Evolutionary conservation across 1,140 invertebrate genomes (phyloP).

Genomic region (Melipona quadrifasciata): DNA sequence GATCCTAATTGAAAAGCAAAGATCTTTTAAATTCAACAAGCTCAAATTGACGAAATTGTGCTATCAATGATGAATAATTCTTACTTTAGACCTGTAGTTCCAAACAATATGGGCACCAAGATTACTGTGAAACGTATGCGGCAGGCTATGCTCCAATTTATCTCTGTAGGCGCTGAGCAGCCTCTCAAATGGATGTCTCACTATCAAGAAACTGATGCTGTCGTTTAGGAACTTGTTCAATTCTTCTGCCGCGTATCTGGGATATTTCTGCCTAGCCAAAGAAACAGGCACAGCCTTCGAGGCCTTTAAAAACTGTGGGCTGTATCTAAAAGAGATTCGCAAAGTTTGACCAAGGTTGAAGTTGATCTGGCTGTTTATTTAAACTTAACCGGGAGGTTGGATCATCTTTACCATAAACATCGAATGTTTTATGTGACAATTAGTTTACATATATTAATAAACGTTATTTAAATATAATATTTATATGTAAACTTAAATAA

Average conservation of each 20-base stretch:
- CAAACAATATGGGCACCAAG: slow-evolving; percentile 88
- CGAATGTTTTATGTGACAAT: neutral
- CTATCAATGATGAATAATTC: neutral
- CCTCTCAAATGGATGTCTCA: slow-evolving; percentile 94
- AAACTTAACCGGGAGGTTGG: neutral
- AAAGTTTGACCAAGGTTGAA: neutral
- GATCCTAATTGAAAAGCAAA: slow-evolving; percentile 60
- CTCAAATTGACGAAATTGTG: neutral
- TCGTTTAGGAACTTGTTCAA: slow-evolving; percentile 85
- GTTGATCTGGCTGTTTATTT: neutral
- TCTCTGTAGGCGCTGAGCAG: slow-evolving; percentile 94
- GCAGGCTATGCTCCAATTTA: slow-evolving; percentile 91
- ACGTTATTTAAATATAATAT: no score
- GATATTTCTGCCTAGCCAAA: slow-evolving; percentile 89
- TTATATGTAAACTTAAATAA: no score
- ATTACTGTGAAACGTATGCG: slow-evolving; percentile 91
- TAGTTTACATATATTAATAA: no score
- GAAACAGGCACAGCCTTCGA: slow-evolving; percentile 89
- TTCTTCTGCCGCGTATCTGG: slow-evolving; percentile 87
- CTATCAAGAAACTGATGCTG: slow-evolving; percentile 91
- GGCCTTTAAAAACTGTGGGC: slow-evolving; percentile 88
- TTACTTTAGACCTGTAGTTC: slow-evolving; percentile 85
- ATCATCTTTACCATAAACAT: neutral
- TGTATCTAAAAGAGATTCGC: slow-evolving; percentile 81
- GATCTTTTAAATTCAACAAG: neutral